These are phyloP conservation scores for Sphyrna mokarran DNA, from an alignment of 2,113 vertebrate species.

Conservation along the genomic window DNA sequence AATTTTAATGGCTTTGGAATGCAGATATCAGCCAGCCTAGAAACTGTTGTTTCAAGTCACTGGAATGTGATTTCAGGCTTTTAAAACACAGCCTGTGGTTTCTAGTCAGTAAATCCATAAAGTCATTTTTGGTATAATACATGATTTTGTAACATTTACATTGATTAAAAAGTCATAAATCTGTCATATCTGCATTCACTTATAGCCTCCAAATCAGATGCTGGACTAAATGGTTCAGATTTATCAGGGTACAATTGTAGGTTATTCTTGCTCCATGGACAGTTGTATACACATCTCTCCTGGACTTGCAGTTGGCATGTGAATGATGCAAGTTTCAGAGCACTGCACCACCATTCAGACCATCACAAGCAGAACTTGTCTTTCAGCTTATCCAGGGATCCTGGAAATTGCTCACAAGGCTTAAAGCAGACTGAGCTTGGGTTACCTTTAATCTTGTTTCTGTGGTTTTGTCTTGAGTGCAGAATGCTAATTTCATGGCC, in stretches of 20 bases:
- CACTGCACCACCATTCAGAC: background rate
- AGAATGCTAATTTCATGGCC: background rate
- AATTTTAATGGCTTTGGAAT: too few relatives aligned
- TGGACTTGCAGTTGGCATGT: background rate
- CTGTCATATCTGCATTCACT: background rate
- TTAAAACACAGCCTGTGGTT: too few relatives aligned
- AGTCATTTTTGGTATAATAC: too few relatives aligned
- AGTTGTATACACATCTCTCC: background rate
- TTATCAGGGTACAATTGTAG: too few relatives aligned
- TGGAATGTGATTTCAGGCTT: too few relatives aligned
- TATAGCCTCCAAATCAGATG: background rate
- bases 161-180: background rate
- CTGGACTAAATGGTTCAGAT: background rate
- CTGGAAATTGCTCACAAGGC: background rate
- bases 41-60: too few relatives aligned
- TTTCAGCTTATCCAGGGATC: background rate
- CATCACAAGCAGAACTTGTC: background rate
- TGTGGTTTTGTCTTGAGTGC: slow-evolving; percentile 7
- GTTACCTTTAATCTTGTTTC: slow-evolving; percentile 10
- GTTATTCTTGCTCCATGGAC: too few relatives aligned
- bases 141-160: too few relatives aligned
- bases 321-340: background rate
- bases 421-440: background rate
- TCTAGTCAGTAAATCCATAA: too few relatives aligned
- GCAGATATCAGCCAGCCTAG: too few relatives aligned